Base-by-base conservation (phyloP, 2,888 invertebrate genomes). In the Desoria tigrina region DNA sequence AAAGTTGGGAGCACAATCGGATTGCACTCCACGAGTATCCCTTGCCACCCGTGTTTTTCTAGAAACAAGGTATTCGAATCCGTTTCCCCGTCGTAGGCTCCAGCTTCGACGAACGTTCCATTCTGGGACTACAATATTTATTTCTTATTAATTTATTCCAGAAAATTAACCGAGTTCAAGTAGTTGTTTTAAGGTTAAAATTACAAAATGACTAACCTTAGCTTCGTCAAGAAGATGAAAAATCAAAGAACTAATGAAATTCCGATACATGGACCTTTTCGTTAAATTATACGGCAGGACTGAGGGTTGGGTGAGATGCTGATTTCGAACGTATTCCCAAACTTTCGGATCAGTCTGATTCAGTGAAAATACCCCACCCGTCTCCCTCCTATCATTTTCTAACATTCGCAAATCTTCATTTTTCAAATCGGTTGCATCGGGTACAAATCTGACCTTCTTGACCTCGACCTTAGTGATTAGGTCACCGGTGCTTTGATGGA, bases 101-200 rank as follows among this genome's bases (percentile, higher is more conserved):
- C 57, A n/a, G 57, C 57, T n/a, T 57, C 57, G 23, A 57, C 42
- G 26, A 57, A 57, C 3, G n/a, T n/a, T 3, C 57, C 57, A 3
- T 57, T 57, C 21, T 32, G 11, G 6, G 11, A 21, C 4, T 24
- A 51, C 4, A 32, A n/a, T n/a, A n/a, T n/a, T n/a, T n/a, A 32
- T n/a, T n/a, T n/a, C n/a, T n/a, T n/a, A n/a, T n/a, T n/a, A n/a
- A n/a, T n/a, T n/a, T n/a, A n/a, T n/a, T n/a, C n/a, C n/a, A n/a
- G n/a, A n/a, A n/a, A n/a, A n/a, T n/a, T n/a, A n/a, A n/a, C n/a
- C n/a, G n/a, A n/a, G n/a, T n/a, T n/a, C n/a, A n/a, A n/a, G n/a
- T n/a, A 51, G 14, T 16, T 16, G 26, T 51, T 18, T 18, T 23
- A 7, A n/a, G 21, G 21, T 23, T 3, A 51, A 51, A n/a, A 23